Evolutionary conservation across 2,113 vertebrate species (phyloP).

Genomic region (Ophthalmolycus amberensis): DNA sequence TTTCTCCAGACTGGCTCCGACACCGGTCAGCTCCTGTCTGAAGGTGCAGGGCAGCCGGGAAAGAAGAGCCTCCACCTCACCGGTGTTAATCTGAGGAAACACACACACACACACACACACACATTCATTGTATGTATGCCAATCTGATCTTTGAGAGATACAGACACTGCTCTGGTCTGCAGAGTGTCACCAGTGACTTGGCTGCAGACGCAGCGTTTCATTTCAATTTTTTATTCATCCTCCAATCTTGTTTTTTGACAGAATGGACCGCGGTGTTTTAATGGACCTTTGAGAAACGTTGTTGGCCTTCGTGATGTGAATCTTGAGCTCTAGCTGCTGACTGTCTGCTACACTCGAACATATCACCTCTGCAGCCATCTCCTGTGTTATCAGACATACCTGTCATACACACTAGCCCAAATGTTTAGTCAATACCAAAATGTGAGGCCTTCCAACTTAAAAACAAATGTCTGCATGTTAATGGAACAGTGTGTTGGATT

Average conservation of each 20-base stretch:
- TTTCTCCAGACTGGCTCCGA: slow-evolving; percentile 96
- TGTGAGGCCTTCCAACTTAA: background rate
- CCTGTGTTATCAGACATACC: background rate
- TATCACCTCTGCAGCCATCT: background rate
- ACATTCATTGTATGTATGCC: background rate
- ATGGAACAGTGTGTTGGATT: background rate
- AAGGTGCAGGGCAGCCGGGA: slow-evolving; percentile 92
- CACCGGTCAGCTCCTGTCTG: slow-evolving; percentile 93
- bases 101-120: slow-evolving; percentile 5
- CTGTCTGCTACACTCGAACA: background rate
- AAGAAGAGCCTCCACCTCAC: slow-evolving; percentile 92
- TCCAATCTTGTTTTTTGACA: background rate
- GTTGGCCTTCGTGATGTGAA: background rate
- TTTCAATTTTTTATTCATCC: background rate
- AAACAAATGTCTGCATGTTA: background rate
- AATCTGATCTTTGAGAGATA: background rate
- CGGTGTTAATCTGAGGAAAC: slow-evolving; percentile 87
- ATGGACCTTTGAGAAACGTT: background rate
- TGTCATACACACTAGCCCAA: background rate
- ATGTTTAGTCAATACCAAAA: background rate
- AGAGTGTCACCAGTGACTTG: background rate
- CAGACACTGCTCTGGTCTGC: background rate
- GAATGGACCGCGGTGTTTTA: background rate
- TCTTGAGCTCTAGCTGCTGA: background rate
- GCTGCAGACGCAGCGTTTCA: background rate